Percentiles rank a stretch among this genome's conserved stretches.
phyloP scores from a whole-genome alignment of 2,797 vertebrate species.

The Microtus californicus region DNA sequence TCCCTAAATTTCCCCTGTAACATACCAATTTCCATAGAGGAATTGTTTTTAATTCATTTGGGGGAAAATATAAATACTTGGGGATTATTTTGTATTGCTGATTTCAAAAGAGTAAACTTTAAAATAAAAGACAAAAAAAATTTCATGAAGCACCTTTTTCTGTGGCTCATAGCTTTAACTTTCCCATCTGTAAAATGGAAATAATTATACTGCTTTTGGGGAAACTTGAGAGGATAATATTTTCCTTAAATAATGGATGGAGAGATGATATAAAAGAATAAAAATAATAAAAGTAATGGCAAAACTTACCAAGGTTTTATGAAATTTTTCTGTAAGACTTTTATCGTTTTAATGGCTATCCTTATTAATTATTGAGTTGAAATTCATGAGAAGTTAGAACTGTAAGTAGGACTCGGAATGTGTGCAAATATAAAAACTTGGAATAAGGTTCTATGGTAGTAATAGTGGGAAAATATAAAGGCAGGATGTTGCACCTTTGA shows the following conservation, averaged over 20 bases:
- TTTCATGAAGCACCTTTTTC: not conserved
- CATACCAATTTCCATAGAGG: constrained; percentile 55
- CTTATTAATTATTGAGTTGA: constrained; percentile 69
- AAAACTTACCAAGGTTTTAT: not conserved
- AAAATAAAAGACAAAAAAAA: constrained; percentile 14
- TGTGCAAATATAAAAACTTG: constrained; percentile 55
- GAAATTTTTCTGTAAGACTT: constrained; percentile 22
- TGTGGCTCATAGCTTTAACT: constrained; percentile 35
- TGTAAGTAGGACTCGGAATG: not conserved
- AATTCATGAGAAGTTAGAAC: constrained; percentile 41
- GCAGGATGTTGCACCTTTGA: constrained; percentile 22
- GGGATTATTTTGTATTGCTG: constrained; percentile 1
- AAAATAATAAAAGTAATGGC: not conserved
- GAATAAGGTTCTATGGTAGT: not conserved
- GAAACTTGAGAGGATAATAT: not conserved
- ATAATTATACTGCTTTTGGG: not conserved
- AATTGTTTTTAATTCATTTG: constrained; percentile 60
- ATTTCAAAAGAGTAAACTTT: constrained; percentile 55
- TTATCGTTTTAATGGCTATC: constrained; percentile 19
- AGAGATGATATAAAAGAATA: not conserved
- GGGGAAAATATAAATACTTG: not conserved
- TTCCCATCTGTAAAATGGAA: constrained; percentile 75
- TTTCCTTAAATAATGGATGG: not conserved
- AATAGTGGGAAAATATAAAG: not conserved
- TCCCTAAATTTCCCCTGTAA: constrained; percentile 67